Evolutionary conservation across 2,797 vertebrate genomes (phyloP).

Genomic region (Typhlichthys eigenmanni): DNA sequence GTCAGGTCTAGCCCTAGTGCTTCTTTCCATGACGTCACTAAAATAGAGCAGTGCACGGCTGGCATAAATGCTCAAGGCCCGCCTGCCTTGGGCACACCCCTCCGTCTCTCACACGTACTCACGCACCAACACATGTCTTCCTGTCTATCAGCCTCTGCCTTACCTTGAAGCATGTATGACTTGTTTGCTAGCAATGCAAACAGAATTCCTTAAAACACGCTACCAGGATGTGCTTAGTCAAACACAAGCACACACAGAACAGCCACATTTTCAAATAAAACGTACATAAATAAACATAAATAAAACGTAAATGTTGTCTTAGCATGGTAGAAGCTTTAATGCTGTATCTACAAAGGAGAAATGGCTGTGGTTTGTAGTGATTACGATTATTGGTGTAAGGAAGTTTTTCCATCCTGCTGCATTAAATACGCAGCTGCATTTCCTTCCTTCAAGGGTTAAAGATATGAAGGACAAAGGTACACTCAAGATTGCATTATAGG

Average conservation of each 20-base stretch:
- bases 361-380: no score
- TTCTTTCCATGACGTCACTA: constrained; percentile 79
- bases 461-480: no score
- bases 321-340: constrained; percentile 1
- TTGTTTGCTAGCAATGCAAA: constrained; percentile 37
- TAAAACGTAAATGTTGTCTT: constrained; percentile 28
- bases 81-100: constrained; percentile 46
- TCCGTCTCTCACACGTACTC: constrained; percentile 21
- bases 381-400: no score
- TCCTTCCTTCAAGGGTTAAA: no score
- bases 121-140: constrained; percentile 7
- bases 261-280: constrained; percentile 9
- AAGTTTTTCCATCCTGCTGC: no score
- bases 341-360: background rate
- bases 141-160: constrained; percentile 2
- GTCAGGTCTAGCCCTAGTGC: constrained; percentile 45
- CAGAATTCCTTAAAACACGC: constrained; percentile 45
- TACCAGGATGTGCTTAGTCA: constrained; percentile 27
- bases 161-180: constrained; percentile 17
- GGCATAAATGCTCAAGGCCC: constrained; percentile 62
- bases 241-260: constrained; percentile 7
- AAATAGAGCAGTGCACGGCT: constrained; percentile 44
- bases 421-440: no score
- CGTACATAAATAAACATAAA: background rate
- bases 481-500: no score